A percentile compares a stretch with the other conserved stretches of the same genome.
phyloP scores from a whole-genome alignment of 2,113 vertebrate species.

The Taurulus bubalis region DNA sequence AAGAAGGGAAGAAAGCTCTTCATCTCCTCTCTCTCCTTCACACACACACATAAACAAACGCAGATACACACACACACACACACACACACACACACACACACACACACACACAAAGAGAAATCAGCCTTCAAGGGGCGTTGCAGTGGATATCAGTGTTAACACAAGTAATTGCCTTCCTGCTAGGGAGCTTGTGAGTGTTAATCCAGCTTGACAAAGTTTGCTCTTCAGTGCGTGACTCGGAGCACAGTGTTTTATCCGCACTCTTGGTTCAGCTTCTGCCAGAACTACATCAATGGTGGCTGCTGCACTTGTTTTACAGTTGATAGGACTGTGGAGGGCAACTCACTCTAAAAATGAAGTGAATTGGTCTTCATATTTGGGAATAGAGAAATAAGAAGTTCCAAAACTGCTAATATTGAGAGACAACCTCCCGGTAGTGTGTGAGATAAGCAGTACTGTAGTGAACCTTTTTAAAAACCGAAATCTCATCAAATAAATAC shows the following conservation, averaged over 20 bases:
- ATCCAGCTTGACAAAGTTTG: constrained; percentile 73
- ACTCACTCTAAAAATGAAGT: constrained; percentile 42
- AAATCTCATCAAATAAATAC: constrained; percentile 62
- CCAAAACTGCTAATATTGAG: constrained; percentile 37
- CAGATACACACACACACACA: constrained; percentile 5
- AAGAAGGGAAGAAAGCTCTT: constrained; percentile 39
- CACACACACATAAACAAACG: constrained; percentile 6
- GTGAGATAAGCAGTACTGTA: constrained; percentile 33
- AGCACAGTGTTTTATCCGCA: constrained; percentile 48
- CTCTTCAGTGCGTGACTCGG: constrained; percentile 51
- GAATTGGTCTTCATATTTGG: constrained; percentile 43
- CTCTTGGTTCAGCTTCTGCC: constrained; percentile 24
- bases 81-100: neutral
- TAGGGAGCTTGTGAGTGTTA: constrained; percentile 64
- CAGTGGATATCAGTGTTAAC: constrained; percentile 76
- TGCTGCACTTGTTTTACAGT: constrained; percentile 30
- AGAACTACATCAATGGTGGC: constrained; percentile 3
- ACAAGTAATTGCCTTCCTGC: constrained; percentile 77
- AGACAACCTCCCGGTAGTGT: constrained; percentile 19
- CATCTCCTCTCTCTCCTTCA: constrained; percentile 45
- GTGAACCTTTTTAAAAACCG: constrained; percentile 36
- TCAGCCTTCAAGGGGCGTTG: constrained; percentile 63
- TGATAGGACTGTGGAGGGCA: constrained; percentile 25
- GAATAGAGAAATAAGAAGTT: constrained; percentile 1
- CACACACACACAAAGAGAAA: constrained; percentile 39